phyloP scores from a whole-genome alignment of 2,797 vertebrate species.

The Pangasius sanitwongsei region DNA sequence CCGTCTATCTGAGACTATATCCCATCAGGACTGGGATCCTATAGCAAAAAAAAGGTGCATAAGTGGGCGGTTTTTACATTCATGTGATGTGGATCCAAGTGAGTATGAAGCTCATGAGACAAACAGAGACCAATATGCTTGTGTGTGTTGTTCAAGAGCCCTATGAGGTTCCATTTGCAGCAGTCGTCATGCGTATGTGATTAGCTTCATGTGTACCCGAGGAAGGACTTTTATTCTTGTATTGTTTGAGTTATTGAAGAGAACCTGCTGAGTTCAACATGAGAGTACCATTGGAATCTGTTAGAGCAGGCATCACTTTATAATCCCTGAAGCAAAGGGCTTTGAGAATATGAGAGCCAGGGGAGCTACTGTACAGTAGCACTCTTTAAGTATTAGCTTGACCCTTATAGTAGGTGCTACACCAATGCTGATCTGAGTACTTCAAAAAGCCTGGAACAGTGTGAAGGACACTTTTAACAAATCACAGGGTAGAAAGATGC shows the following conservation, averaged over 20 bases:
- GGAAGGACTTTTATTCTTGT: not conserved
- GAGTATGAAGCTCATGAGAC: not conserved
- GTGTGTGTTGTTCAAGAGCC: not conserved
- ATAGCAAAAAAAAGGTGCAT: not conserved
- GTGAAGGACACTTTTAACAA: not conserved
- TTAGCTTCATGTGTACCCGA: no score
- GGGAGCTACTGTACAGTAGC: not conserved
- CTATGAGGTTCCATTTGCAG: not conserved
- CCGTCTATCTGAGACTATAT: not conserved
- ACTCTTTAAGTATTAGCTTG: not conserved
- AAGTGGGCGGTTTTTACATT: not conserved
- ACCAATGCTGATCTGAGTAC: not conserved
- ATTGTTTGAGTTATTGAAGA: not conserved
- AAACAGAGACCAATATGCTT: not conserved
- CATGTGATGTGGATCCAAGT: not conserved
- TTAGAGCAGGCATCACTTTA: not conserved
- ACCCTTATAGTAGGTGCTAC: not conserved
- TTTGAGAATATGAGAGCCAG: not conserved
- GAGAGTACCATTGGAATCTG: not conserved
- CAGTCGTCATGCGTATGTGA: not conserved
- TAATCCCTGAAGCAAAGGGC: not conserved
- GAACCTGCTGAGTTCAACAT: not conserved
- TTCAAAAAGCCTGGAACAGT: not conserved
- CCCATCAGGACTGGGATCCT: not conserved
- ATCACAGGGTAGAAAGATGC: not conserved